These are phyloP conservation scores for Cairina moschata DNA, from an alignment of 2,113 vertebrate species.

Conservation along the genomic window DNA sequence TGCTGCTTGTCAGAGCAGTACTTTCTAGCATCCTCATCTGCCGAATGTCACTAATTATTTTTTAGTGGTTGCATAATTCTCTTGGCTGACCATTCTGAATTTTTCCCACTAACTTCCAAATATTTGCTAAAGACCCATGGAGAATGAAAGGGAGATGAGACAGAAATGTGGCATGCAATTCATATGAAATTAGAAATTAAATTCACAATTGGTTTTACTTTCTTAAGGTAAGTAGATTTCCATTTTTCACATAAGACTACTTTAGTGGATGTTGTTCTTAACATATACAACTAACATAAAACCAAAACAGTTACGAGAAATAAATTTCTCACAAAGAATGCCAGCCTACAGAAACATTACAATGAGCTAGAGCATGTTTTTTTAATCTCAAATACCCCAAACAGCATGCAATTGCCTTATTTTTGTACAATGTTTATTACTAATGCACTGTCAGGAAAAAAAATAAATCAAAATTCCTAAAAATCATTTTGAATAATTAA, in stretches of 20 bases:
- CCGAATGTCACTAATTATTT: background rate
- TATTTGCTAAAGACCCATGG: background rate
- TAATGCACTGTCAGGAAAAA: constrained; percentile 30
- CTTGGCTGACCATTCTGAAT: background rate
- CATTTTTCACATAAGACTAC: constrained; percentile 64
- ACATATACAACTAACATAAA: constrained; percentile 58
- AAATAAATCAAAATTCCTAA: constrained; percentile 6
- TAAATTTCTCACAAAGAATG: constrained; percentile 51
- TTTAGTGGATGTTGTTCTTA: constrained; percentile 53
- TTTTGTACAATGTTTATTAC: constrained; percentile 52
- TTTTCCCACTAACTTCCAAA: background rate
- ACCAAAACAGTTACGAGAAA: constrained; percentile 53
- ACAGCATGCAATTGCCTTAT: constrained; percentile 33
- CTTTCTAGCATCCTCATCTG: background rate
- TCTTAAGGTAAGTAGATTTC: constrained; percentile 60
- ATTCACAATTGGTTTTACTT: constrained; percentile 47
- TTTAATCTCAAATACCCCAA: constrained; percentile 58
- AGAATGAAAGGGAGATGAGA: background rate
- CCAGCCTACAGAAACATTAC: constrained; percentile 46
- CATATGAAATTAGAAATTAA: constrained; percentile 60
- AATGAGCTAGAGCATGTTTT: constrained; percentile 43
- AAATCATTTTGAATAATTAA: constrained; percentile 63
- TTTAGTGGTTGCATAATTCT: background rate
- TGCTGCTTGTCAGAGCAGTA: background rate
- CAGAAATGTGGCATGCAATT: background rate